Evolutionary conservation across 2,888 invertebrate species (phyloP), one percentile per base, ranked within the genome.

Genomic region (Operophtera brumata): DNA sequence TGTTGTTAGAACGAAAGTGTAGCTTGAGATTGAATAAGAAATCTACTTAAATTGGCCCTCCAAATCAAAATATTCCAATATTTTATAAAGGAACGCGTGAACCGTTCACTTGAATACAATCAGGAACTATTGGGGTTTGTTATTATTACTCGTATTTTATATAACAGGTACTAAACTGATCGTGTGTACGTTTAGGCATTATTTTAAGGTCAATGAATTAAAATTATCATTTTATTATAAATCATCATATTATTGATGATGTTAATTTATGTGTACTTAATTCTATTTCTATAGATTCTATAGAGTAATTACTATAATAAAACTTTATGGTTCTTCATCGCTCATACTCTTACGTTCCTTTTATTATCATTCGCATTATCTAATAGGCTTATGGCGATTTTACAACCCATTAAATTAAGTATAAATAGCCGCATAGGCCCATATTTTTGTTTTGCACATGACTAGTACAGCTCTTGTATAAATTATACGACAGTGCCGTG

Each of bases 401-500:
- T 34, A 52, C 14, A 30, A 12, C 32, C 45, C 2, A 46, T 52
- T 53, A 35, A 13, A 47, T 13, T 20, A 20, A 20, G 4, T 26
- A 43, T 55, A 46, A 47, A 47, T 40, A 28, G 30, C 14, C 41
- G 8, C 11, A 13, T 25, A 43, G 25, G 28, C 14, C 40, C 44
- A 55, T 54, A 56, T 61, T 59, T 56, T 59, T 35, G 42, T 52
- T 61, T 54, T 49, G 56, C 59, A 39, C 47, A 55, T 56, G 53
- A 36, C 51, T 54, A 57, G 59, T 59, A 57, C 53, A 13, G 56
- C 46, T 53, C 47, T 47, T 40, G 37, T 53, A 57, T 56, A 57
- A 59, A 61, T 65, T 62, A 65, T 65, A 54, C 49, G 62, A 52
- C 54, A 56, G 30, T 26, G 51, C 39, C 43, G 47, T 57, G 59